Conservation (phyloP, 1,140 invertebrate species). For the Sarcophaga bullata region DNA sequence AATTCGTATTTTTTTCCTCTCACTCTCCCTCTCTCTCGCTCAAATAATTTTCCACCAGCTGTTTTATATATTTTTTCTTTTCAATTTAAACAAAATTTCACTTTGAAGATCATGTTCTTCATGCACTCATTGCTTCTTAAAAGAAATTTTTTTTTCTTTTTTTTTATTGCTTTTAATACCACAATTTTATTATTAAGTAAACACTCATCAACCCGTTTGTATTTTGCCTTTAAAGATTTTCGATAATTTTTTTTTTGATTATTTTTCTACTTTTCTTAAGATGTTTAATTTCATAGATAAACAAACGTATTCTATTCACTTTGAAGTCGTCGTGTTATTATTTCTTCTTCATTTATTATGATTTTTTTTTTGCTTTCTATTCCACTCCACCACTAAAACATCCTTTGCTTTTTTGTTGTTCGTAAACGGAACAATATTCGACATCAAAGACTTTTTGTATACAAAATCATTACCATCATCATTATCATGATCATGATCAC, state of each 20-base stretch:
- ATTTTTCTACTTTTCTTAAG: neutral
- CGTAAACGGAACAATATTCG: neutral
- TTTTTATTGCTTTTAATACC: neutral
- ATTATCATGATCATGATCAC: neutral
- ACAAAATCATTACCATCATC: neutral
- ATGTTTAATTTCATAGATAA: conserved; percentile 35
- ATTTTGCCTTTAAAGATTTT: neutral
- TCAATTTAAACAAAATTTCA: neutral
- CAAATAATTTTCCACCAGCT: too few species aligned
- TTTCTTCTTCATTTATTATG: neutral
- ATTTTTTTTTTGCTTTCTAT: neutral
- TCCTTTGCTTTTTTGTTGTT: neutral
- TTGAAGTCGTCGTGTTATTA: conserved; percentile 28
- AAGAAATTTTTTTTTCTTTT: neutral
- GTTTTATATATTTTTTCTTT: too few species aligned
- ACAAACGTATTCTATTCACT: conserved; percentile 16
- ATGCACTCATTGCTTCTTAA: neutral
- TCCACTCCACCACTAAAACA: neutral
- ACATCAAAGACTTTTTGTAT: conserved; percentile 24
- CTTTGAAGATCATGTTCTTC: neutral
- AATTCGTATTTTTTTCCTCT: too few species aligned
- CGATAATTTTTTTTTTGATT: neutral
- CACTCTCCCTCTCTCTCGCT: too few species aligned
- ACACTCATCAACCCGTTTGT: neutral
- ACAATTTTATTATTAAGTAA: conserved; percentile 28